Evolutionary conservation across 2,113 vertebrate species (phyloP), one percentile per base, ranked within the genome.

Genomic region (Bubo scandiacus): DNA sequence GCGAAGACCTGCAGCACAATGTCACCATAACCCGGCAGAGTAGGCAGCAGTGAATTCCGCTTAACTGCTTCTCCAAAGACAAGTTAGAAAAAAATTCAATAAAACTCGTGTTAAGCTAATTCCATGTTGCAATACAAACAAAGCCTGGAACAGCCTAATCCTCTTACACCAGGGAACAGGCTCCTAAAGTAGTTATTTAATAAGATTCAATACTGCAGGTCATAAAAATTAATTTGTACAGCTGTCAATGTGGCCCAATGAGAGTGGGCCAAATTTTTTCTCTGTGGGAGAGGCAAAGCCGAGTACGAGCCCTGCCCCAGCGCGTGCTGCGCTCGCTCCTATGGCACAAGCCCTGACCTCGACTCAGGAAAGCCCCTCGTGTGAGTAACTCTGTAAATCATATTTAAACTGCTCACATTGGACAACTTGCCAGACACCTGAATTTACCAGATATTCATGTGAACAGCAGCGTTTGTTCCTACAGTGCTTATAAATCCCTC

Each of bases 141-240:
- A 85, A 85, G 70, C 63, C 51, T 77, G 66, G 30, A 92, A 68
- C 62, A 67, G 61, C 34, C 59, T 95, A 96, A 96, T 96, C 96
- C 95, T 90, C 94, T 94, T 80, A 86, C 87, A n/a, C 70, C 72
- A 16, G 72, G 71, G 81, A 91, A n/a, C 10, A 5, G 36, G 55
- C 67, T 94, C 79, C 67, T 74, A 38, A 78, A 96, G 94, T 42
- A 80, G 73, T 54, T 88, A 70, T 86, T 97, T 77, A 97, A 95
- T 91, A 89, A 63, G 93, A 96, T 97, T 96, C 97, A 96, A 92
- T 59, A 66, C 51, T 49, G n/a, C 61, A 72, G 72, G 87, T 92
- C 79, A 77, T 54, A 57, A 77, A 89, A 94, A 91, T 93, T 93
- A 93, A 96, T 96, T 93, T 74, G 19, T 54, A 49, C 61, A 42